Conservation (phyloP, 2,113 vertebrate genomes). For the Marmota monax region DNA sequence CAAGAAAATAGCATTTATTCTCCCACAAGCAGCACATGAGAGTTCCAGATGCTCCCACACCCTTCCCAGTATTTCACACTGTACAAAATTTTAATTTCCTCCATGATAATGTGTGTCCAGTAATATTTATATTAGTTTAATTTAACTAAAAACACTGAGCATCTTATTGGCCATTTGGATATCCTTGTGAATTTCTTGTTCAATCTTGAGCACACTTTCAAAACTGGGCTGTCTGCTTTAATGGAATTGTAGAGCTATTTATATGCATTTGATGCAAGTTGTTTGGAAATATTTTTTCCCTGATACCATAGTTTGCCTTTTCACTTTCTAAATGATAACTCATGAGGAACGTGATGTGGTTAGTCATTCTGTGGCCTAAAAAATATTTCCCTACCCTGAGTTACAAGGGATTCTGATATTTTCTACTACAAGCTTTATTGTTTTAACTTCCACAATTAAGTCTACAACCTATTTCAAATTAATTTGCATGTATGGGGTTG, state of each 20-base stretch:
- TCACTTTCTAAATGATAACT: slow-evolving; percentile 20
- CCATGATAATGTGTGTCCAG: not conserved
- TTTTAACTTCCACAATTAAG: slow-evolving; percentile 17
- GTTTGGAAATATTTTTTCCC: slow-evolving; percentile 22
- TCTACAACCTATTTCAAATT: slow-evolving; percentile 4
- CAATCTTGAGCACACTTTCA: not conserved
- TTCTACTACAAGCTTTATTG: slow-evolving; percentile 7
- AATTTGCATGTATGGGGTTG: not conserved
- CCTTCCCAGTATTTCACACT: not conserved
- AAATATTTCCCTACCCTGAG: not conserved
- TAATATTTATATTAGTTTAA: not conserved
- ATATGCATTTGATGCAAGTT: not conserved
- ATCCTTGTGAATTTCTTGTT: not conserved
- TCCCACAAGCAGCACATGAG: not conserved
- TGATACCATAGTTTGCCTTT: not conserved
- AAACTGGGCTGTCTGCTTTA: not conserved
- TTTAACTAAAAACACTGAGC: not conserved
- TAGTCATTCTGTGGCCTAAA: not conserved
- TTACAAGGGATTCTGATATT: not conserved
- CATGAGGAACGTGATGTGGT: not conserved
- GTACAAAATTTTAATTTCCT: not conserved
- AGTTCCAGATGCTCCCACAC: not conserved
- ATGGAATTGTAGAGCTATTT: not conserved
- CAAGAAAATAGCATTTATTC: not conserved
- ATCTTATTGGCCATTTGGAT: not conserved